Evolutionary conservation across 2,888 invertebrate genomes (phyloP), one percentile per base, ranked within the genome.

Genomic region (Marronus borbonicus): DNA sequence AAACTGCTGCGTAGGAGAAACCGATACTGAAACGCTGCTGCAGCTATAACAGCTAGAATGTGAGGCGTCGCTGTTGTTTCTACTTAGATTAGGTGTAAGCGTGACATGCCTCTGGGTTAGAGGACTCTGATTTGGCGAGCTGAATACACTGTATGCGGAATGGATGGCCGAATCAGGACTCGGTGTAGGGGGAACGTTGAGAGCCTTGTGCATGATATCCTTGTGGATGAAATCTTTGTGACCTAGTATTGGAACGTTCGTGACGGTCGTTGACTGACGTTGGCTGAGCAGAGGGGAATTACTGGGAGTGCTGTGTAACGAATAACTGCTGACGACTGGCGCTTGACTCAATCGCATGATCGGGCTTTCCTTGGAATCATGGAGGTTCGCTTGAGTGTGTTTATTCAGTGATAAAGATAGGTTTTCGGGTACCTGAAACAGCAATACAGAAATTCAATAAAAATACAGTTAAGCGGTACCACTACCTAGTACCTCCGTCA

Each of bases 21-120:
- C 90, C 28, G 90, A 89, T 44, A 90, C 89, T 3, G 90, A 90
- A 76, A 90, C 90, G 12, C 94, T 94, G 86, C 95, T 95, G 87
- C 95, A 95, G 50, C 95, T 95, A 89, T 96, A 96, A 86, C 96
- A 96, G 82, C 96, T 96, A 83, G 96, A 96, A 87, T 95, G 95
- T 79, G 96, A 96, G 1, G 97, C 96, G 87, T 97, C 97, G 84
- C 96, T 96, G 89, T 97, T 97, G 90, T 96, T 97, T 79, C 97
- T 92, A 76, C 96, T 96, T 80, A 97, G 89, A 12, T 95, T 96
- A 55, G 96, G 96, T 75, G 96, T 96, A 84, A 95, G 92, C 74
- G 93, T 92, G 79, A 93, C 92, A 88, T 96, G 97, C 0, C 97
- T 91, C 39, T 95, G 94, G 55, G 96, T 96, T 74, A 96, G 92